Evolutionary conservation across 2,797 vertebrate genomes (phyloP), one percentile per base, ranked within the genome.

Genomic region (Sylvia borin): DNA sequence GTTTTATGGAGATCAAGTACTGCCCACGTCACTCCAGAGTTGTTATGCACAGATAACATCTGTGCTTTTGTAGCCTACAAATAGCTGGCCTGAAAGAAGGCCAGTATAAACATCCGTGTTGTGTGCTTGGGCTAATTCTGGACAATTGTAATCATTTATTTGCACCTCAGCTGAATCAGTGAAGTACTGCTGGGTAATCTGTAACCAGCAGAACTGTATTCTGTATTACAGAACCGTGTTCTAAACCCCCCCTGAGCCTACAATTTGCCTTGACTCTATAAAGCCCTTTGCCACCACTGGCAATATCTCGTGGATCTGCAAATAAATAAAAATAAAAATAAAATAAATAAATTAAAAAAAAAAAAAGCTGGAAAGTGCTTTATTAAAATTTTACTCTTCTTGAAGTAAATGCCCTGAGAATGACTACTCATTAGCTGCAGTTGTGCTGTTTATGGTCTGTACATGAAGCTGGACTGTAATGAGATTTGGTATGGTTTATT

Each of bases 51-150:
- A 78, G 84, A 70, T 78, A 94, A 93, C 74, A 81, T 88, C 86
- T 62, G 50, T 90, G 38, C 65, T 76, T 64, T 70, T 87, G 51
- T 48, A 91, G 60, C 42, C 55, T 77, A 5, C 70, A 77, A 57
- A 85, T 83, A 71, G 68, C 75, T 74, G 68, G 40, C 53, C 67
- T 92, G 78, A 88, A 90, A 79, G 68, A 61, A 74, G 78, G 68
- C 67, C 65, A 85, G 45, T 36, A 13, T 74, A 92, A 96, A 80
- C 42, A 74, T 83, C 81, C 7, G 4, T 32, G 25, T 50, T 76
- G 53, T 85, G 75, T 93, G 36, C 75, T 94, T 65, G 72, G 85
- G 85, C 82, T 83, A 36, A 83, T 74, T 93, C 65, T 74, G 71
- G 68, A 92, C 78, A 87, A 80, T 71, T 54, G 61, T 83, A 67